phyloP scores from a whole-genome alignment of 2,888 invertebrate genomes.

The Leucophenga montana region DNA sequence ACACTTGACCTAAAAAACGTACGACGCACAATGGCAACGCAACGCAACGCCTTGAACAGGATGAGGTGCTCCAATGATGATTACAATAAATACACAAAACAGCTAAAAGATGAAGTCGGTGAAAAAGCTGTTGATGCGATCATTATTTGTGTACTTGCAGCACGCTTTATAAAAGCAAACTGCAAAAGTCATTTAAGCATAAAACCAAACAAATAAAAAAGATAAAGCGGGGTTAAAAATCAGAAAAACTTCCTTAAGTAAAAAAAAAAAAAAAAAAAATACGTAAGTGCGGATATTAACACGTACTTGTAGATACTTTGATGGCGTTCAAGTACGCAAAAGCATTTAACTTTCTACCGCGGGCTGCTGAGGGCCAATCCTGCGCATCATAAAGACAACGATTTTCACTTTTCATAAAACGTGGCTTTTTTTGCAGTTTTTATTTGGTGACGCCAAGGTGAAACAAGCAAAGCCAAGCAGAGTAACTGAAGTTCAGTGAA shows the following conservation, averaged over 20 bases:
- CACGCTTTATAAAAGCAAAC: slow-evolving; percentile 3
- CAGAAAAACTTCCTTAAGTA: not conserved
- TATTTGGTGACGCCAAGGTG: slow-evolving; percentile 13
- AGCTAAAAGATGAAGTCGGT: not conserved
- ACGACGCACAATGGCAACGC: too few relatives aligned
- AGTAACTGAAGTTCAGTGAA: slow-evolving; percentile 18
- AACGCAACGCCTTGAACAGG: not conserved
- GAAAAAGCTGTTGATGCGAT: not conserved
- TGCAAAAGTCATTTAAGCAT: slow-evolving; percentile 14
- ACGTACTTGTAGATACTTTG: slow-evolving; percentile 25
- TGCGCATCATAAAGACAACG: slow-evolving; percentile 6
- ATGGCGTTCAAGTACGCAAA: slow-evolving; percentile 5
- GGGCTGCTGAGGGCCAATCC: slow-evolving; percentile 5
- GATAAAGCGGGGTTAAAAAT: not conserved
- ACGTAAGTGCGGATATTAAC: slow-evolving; percentile 16
- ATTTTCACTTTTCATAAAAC: slow-evolving; percentile 65
- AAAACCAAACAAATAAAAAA: not conserved
- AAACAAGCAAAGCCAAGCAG: not conserved
- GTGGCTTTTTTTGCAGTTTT: slow-evolving; percentile 35
- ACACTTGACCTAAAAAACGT: slow-evolving; percentile 62
- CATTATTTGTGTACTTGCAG: slow-evolving; percentile 17
- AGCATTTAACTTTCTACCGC: slow-evolving; percentile 56
- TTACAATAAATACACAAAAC: not conserved
- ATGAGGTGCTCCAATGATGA: slow-evolving; percentile 8
- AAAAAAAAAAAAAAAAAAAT: not conserved